A percentile compares a stretch with the other conserved stretches of the same genome.
Conservation (phyloP, 2,888 invertebrate genomes). For the Cosmia trapezina region DNA sequence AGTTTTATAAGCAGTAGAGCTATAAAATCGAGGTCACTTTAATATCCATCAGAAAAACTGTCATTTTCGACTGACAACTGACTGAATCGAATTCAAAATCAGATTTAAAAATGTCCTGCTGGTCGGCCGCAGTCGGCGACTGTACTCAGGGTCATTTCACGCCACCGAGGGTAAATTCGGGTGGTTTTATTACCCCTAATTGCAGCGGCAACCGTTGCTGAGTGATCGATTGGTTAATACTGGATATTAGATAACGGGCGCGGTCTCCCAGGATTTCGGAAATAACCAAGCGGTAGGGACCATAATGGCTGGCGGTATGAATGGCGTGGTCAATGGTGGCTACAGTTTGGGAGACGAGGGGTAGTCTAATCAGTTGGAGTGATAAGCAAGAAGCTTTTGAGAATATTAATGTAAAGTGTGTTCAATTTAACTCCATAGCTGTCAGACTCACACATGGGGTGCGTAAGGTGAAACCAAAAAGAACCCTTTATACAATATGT, state of each 20-base stretch:
- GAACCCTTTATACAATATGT: too few species aligned
- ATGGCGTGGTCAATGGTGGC: not conserved
- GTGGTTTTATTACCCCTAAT: slow-evolving; percentile 67
- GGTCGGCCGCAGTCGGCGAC: slow-evolving; percentile 10
- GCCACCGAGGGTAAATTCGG: slow-evolving; percentile 57
- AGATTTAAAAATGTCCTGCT: not conserved
- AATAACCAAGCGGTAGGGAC: slow-evolving; percentile 4
- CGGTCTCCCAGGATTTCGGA: slow-evolving; percentile 29
- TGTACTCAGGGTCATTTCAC: slow-evolving; percentile 52
- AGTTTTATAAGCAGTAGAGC: not conserved
- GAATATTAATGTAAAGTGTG: not conserved
- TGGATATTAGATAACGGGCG: slow-evolving; percentile 42
- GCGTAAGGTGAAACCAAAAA: too few species aligned
- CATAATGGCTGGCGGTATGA: not conserved
- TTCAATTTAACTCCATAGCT: not conserved
- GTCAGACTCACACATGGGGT: too few species aligned
- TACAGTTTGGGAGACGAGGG: not conserved
- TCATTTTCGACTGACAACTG: not conserved
- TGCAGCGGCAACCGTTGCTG: slow-evolving; percentile 56
- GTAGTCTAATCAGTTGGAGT: slow-evolving; percentile 5
- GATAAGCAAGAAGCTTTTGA: not conserved
- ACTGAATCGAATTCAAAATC: not conserved
- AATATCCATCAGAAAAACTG: not conserved
- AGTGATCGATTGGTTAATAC: slow-evolving; percentile 55
- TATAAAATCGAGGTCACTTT: not conserved